Percentiles rank a stretch among this genome's conserved stretches.
Conservation (phyloP, 2,113 vertebrate species). For the Phrynosoma platyrhinos region DNA sequence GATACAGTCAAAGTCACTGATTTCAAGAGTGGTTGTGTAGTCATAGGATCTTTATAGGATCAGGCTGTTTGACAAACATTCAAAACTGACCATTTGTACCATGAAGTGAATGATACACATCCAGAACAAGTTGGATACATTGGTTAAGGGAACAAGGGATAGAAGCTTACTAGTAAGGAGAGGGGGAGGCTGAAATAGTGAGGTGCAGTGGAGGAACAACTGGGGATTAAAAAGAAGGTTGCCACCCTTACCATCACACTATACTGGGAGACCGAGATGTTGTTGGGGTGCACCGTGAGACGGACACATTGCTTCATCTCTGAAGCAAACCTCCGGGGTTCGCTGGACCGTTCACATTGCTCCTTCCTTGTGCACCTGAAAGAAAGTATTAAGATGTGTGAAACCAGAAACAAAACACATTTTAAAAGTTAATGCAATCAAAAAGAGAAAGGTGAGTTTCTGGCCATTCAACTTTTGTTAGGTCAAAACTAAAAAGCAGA, state of each 20-base stretch:
- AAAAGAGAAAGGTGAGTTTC: neutral
- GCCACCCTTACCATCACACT: conserved; percentile 90
- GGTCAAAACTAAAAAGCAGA: fast-evolving
- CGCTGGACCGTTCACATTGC: conserved; percentile 90
- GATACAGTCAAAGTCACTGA: neutral
- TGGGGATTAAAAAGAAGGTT: neutral
- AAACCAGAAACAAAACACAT: conserved; percentile 6
- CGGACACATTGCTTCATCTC: conserved; percentile 97
- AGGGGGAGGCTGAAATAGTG: neutral
- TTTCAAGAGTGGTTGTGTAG: too few relatives aligned
- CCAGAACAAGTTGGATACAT: neutral
- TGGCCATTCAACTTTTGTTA: neutral
- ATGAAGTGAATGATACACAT: neutral
- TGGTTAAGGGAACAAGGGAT: neutral
- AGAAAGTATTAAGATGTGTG: neutral
- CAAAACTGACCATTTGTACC: neutral
- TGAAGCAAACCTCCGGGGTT: conserved; percentile 92
- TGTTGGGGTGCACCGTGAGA: conserved; percentile 95
- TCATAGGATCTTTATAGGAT: neutral
- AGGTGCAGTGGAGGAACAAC: neutral
- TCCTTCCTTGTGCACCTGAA: conserved; percentile 95
- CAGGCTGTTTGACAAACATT: neutral
- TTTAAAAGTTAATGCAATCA: neutral
- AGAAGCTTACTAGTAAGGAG: fast-evolving
- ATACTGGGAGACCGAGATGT: conserved; percentile 98